phyloP scores from a whole-genome alignment of 2,797 vertebrate species.

The Pseudomugil gertrudae region DNA sequence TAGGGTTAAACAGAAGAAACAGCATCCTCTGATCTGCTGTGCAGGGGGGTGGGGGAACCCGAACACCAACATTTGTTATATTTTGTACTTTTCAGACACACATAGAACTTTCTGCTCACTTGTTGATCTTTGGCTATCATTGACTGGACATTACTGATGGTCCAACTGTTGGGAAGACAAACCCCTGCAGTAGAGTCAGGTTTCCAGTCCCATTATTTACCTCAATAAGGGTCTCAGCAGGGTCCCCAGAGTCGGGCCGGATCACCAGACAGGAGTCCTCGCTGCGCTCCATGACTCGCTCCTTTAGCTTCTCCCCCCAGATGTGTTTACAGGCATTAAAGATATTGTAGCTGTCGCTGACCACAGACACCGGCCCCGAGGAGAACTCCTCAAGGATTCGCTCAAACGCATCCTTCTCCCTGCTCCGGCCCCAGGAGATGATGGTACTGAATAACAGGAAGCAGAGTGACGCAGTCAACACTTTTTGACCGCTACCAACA shows the following conservation, averaged over 20 bases:
- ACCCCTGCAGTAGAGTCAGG: too few relatives aligned
- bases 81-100: too few relatives aligned
- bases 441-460: constrained; percentile 73
- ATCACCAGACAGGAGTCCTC: constrained; percentile 81
- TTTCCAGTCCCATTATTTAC: constrained; percentile 44
- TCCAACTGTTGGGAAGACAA: too few relatives aligned
- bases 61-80: too few relatives aligned
- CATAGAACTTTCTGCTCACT: too few relatives aligned
- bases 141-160: too few relatives aligned
- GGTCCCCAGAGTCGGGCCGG: constrained; percentile 83
- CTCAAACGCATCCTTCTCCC: constrained; percentile 82
- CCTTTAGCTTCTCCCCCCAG: constrained; percentile 84
- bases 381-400: constrained; percentile 80
- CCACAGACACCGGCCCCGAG: constrained; percentile 78
- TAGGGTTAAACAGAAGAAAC: too few relatives aligned
- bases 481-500: neutral
- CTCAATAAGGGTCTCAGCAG: constrained; percentile 81
- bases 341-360: constrained; percentile 87
- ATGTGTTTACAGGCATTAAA: constrained; percentile 85
- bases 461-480: neutral
- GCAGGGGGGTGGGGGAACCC: too few relatives aligned
- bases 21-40: too few relatives aligned
- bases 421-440: constrained; percentile 82
- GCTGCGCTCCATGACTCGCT: constrained; percentile 81
- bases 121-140: too few relatives aligned